Base-by-base conservation (phyloP, 2,888 invertebrate genomes). In the Dione juno region DNA sequence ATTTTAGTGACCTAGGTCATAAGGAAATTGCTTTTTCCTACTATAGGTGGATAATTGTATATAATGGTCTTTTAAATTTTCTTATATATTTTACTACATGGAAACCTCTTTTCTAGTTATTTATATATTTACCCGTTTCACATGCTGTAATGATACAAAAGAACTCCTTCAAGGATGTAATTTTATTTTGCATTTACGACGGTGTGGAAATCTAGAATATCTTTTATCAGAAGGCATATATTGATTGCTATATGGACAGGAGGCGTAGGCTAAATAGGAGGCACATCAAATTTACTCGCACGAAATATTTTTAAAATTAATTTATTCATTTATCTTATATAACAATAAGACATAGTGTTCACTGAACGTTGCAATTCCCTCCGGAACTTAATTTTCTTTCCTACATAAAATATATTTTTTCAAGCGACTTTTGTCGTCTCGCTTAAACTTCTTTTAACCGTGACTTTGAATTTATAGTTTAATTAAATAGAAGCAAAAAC, bases 401-500 rank as follows among this genome's bases (percentile, higher is more conserved):
- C 83, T 85, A 86, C 84, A 81, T 82, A 58, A 45, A 50, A 50
- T 50, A 50, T 81, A 81, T 40, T 53, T 71, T 76, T 70, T 67
- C 45, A 59, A 59, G 67, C 59, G 54, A 66, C 65, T 41, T 61
- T 53, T 58, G 61, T 74, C 77, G 77, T 75, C 76, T 75, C 77
- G 77, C 76, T 80, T 81, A 80, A 79, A 79, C 78, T 81, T 78
- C 76, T 76, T 57, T 48, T 65, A 79, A 76, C 81, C 82, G 82
- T 85, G 87, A 85, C 83, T 88, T 81, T 83, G 85, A 85, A 87
- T 87, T 88, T 85, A 80, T 82, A 84, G 85, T 88, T 90, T 90
- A 91, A 91, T 92, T 90, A 91, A 92, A 92, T 85, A 86, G 87
- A 90, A 90, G 90, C 91, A 91, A 85, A 77, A 83, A 89, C 86